Conservation (phyloP, 2,113 vertebrate genomes). For the Diadophis punctatus region DNA sequence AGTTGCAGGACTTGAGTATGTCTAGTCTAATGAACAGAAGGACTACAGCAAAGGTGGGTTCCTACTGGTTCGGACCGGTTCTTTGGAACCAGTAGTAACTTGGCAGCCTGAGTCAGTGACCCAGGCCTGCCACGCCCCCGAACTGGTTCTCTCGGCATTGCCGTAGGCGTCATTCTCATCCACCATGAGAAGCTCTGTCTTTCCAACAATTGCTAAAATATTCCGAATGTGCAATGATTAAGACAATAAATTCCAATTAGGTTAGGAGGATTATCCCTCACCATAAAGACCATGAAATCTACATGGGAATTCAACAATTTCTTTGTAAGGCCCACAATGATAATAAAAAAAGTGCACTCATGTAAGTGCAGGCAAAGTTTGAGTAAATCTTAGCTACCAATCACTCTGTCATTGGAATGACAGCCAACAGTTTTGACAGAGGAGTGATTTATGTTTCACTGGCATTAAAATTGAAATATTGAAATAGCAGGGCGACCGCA, state of each 20-base stretch:
- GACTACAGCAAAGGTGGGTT: too few species aligned
- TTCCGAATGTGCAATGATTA: neutral
- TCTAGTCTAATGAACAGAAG: neutral
- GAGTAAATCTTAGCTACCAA: neutral
- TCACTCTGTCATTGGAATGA: neutral
- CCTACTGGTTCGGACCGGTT: too few species aligned
- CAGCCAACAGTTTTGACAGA: neutral
- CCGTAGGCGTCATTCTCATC: too few species aligned
- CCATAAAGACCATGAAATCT: neutral
- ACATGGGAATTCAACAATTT: neutral
- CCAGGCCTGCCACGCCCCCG: too few species aligned
- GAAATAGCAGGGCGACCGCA: neutral
- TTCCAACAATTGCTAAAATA: neutral
- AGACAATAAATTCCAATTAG: neutral
- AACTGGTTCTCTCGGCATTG: too few species aligned
- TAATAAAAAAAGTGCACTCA: neutral
- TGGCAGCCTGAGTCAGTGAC: too few species aligned
- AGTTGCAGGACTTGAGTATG: neutral
- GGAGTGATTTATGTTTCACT: conserved; percentile 2
- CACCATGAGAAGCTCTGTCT: neutral
- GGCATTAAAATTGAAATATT: neutral
- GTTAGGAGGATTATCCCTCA: neutral
- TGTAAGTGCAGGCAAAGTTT: neutral
- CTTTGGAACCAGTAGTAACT: too few species aligned
- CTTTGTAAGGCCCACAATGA: neutral